These are phyloP conservation scores for Phocoena phocoena DNA, from an alignment of 2,113 vertebrate species.

Conservation along the genomic window DNA sequence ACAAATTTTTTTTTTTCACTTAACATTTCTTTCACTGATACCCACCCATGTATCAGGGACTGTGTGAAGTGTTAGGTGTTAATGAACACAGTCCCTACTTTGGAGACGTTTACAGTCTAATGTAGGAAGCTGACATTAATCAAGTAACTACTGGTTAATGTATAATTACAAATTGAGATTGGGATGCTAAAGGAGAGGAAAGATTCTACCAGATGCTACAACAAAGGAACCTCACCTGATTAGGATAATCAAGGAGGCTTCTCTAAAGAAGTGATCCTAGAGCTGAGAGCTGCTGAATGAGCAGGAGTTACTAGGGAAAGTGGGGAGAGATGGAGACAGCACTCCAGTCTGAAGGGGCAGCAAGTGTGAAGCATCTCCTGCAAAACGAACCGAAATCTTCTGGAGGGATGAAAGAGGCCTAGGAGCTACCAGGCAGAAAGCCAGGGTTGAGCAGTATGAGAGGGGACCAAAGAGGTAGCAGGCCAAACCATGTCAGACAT, in stretches of 20 bases:
- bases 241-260: neutral
- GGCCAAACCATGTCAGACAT: neutral
- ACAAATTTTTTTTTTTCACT: neutral
- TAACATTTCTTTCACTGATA: neutral
- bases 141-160: neutral
- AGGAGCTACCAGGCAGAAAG: neutral
- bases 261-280: neutral
- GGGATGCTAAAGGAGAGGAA: neutral
- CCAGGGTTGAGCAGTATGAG: neutral
- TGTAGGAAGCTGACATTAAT: neutral
- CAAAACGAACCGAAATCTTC: neutral
- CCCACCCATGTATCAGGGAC: neutral
- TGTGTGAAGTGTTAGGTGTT: neutral
- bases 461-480: neutral
- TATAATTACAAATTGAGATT: neutral
- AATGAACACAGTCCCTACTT: neutral
- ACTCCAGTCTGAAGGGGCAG: neutral
- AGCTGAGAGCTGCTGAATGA: neutral
- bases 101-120: neutral
- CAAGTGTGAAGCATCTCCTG: neutral
- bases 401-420: neutral
- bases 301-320: neutral
- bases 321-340: neutral
- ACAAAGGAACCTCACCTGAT: neutral
- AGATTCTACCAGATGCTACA: neutral